Evolutionary conservation across 2,797 vertebrate species (phyloP), one percentile per base, ranked within the genome.

Genomic region (Typhlichthys eigenmanni): DNA sequence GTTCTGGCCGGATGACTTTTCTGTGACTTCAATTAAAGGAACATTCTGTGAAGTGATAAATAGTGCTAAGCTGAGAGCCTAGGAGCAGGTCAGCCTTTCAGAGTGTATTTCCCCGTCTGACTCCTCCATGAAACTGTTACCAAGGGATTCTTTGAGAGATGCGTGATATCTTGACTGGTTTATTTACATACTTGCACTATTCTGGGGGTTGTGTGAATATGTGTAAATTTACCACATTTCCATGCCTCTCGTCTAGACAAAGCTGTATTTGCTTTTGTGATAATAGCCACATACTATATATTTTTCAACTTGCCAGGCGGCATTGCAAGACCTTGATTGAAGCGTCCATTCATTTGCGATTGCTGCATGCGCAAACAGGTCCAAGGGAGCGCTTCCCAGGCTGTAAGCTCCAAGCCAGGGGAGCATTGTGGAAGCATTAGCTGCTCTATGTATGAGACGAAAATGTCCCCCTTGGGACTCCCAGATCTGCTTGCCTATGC

Each of bases 381-480:
- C 78, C 74, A 76, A 4, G 0, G 67, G 65, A 80, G 76, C 60
- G 70, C 77, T 80, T 86, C 69, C 73, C 64, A 68, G 66, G 74
- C 76, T 75, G 62, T 72, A 78, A 85, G 79, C 81, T 74, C 58
- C 62, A 2, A 56, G 83, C 64, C 74, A 64, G 65, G 81, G 74
- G 78, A 86, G 74, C 67, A 62, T 74, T 80, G 60, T 78, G 83
- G 82, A 89, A 83, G 78, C 82, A 80, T 88, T 80, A 86, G 71
- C 66, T 51, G 69, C 69, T 79, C 70, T 66, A 75, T 74, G 66
- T 60, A 64, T 66, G 68, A 78, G 77, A 71, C 62, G 78, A 62
- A 61, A 56, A 4, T 12, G 4, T 64, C 54, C 69, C 79, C 71
- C 77, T 47, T 58, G 54, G 76, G 84, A 85, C 68, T 71, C 13